Evolutionary conservation across 2,888 invertebrate species (phyloP).

Genomic region (Fissipunctia ypsillon): DNA sequence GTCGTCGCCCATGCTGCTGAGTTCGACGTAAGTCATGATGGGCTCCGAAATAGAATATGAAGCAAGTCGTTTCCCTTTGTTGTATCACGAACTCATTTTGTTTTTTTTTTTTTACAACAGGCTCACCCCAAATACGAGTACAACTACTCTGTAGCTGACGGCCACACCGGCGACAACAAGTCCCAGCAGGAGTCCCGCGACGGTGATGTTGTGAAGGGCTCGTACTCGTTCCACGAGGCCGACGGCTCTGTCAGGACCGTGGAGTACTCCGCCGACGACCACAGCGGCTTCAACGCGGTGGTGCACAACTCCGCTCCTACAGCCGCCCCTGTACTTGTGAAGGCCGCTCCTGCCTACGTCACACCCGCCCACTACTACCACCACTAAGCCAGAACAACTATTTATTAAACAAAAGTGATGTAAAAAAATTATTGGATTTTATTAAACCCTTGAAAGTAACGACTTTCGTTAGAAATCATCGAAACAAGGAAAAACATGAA

Average conservation of each 20-base stretch:
- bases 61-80: neutral
- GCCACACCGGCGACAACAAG: constrained; percentile 88
- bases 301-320: constrained; percentile 74
- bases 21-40: constrained; percentile 43
- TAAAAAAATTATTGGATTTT: neutral
- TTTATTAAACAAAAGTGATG: constrained; percentile 19
- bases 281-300: constrained; percentile 82
- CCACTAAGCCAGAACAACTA: constrained; percentile 29
- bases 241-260: constrained; percentile 88
- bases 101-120: constrained; percentile 62
- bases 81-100: constrained; percentile 67
- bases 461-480: too few relatives aligned
- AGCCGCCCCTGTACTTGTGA: constrained; percentile 52
- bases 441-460: neutral
- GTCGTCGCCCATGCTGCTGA: constrained; percentile 68
- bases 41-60: neutral
- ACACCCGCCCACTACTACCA: constrained; percentile 67
- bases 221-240: constrained; percentile 88
- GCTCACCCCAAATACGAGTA: constrained; percentile 87
- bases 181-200: constrained; percentile 86
- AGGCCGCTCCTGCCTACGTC: constrained; percentile 60
- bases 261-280: constrained; percentile 87
- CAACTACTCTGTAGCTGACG: constrained; percentile 85
- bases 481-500: neutral
- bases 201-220: constrained; percentile 90